Evolutionary conservation across 2,888 invertebrate species (phyloP).

Genomic region (Carcina quercana): DNA sequence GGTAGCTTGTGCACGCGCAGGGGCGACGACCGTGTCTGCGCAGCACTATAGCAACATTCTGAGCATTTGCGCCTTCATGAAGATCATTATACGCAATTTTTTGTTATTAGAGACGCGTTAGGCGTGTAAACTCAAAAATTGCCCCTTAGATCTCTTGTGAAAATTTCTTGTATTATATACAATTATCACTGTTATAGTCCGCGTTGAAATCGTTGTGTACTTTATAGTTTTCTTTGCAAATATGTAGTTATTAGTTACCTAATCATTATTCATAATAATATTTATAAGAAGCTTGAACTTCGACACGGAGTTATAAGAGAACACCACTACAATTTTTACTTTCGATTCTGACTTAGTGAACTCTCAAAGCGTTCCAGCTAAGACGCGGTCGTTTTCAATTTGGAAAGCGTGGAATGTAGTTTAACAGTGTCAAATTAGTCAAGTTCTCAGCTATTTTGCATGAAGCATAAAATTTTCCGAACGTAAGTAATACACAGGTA

Average conservation of each 20-base stretch:
- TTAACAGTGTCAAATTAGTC: conserved; percentile 13
- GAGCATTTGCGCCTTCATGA: conserved; percentile 1
- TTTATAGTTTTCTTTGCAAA: no score
- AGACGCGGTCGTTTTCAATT: conserved; percentile 7
- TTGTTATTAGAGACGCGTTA: conserved; percentile 1
- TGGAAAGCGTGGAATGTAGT: conserved; percentile 17
- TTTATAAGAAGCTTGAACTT: no score
- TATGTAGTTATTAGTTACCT: no score
- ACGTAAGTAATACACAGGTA: no score
- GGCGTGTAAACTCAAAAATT: no score
- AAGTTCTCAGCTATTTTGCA: conserved; percentile 12
- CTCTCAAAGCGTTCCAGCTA: conserved; percentile 6
- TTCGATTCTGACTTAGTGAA: no score
- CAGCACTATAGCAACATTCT: conserved; percentile 1
- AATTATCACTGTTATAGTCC: no score
- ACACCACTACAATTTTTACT: not conserved
- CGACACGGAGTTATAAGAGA: no score
- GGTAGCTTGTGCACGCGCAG: conserved; percentile 6
- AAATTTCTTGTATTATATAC: no score
- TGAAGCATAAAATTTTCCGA: conserved; percentile 11
- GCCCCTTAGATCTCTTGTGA: no score
- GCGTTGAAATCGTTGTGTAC: no score
- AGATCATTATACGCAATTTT: conserved; percentile 5
- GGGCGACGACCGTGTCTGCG: conserved; percentile 7
- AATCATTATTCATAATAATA: no score